A percentile compares a stretch with the other conserved stretches of the same genome.
Conservation (phyloP, 2,113 vertebrate species). For the Hippolais icterina region DNA sequence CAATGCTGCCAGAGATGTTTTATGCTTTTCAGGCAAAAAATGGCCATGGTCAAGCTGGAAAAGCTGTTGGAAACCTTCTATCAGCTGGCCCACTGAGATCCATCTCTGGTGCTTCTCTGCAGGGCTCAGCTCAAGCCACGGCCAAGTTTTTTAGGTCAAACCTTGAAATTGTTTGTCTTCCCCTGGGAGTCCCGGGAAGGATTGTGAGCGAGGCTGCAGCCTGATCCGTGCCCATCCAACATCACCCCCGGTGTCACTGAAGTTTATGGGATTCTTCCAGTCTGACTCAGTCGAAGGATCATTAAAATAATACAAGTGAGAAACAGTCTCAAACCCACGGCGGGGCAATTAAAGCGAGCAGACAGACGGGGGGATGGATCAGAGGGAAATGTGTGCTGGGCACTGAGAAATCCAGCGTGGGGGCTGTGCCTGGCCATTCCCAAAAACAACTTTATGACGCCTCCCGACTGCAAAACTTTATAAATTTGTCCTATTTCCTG, state of each 20-base stretch:
- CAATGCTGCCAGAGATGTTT: not conserved
- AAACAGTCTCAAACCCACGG: slow-evolving; percentile 1
- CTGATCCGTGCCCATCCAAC: slow-evolving; percentile 13
- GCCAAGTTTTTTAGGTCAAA: not conserved
- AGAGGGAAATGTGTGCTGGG: not conserved
- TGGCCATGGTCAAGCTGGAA: not conserved
- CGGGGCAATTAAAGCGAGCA: not conserved
- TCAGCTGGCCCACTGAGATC: not conserved
- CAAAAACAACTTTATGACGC: not conserved
- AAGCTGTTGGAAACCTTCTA: not conserved
- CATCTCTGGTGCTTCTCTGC: not conserved
- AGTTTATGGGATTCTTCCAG: slow-evolving; percentile 54
- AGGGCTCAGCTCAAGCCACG: accelerated
- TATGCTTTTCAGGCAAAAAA: not conserved
- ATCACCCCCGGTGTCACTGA: not conserved
- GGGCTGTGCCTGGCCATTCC: not conserved
- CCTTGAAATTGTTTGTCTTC: not conserved
- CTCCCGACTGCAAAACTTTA: not conserved
- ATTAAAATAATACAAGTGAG: slow-evolving; percentile 59
- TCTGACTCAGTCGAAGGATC: slow-evolving; percentile 57
- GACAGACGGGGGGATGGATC: slow-evolving; percentile 2
- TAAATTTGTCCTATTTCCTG: not conserved
- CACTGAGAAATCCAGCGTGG: not conserved
- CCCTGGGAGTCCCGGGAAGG: not conserved
- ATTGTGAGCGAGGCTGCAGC: not conserved